These are phyloP conservation scores for Platycheirus albimanus DNA, from an alignment of 2,888 invertebrate genomes.

Conservation along the genomic window DNA sequence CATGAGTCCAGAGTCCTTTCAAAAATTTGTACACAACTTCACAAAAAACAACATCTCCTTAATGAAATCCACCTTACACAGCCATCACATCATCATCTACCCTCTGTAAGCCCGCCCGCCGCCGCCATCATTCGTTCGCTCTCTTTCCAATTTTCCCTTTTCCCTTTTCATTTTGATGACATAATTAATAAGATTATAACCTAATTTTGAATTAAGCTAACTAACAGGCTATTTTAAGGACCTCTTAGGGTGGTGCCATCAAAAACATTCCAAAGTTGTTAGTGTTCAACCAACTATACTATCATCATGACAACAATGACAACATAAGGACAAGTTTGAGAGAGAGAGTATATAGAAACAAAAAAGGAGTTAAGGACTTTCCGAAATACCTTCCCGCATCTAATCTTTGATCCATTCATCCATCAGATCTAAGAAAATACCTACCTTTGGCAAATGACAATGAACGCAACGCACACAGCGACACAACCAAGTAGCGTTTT, in stretches of 20 bases:
- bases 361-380: slow-evolving; percentile 51
- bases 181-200: slow-evolving; percentile 58
- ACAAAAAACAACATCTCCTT: slow-evolving; percentile 6
- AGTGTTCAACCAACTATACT: slow-evolving; percentile 37
- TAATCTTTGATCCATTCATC: slow-evolving; percentile 71
- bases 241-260: slow-evolving; percentile 24
- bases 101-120: too few species aligned
- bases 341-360: background rate
- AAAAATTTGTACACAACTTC: slow-evolving; percentile 4
- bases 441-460: too few species aligned
- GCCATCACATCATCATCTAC: too few species aligned
- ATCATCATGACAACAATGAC: slow-evolving; percentile 14
- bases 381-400: slow-evolving; percentile 39
- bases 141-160: slow-evolving; percentile 1
- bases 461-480: slow-evolving; percentile 18
- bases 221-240: slow-evolving; percentile 42
- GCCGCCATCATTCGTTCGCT: too few species aligned
- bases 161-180: slow-evolving; percentile 30
- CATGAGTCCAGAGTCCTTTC: background rate
- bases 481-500: slow-evolving; percentile 25
- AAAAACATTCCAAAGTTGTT: slow-evolving; percentile 61
- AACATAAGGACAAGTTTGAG: slow-evolving; percentile 6
- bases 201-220: slow-evolving; percentile 60
- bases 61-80: slow-evolving; percentile 17
- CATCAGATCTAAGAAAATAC: slow-evolving; percentile 65